These are phyloP conservation scores for Alca torda DNA, from an alignment of 2,797 vertebrate species.

Conservation along the genomic window DNA sequence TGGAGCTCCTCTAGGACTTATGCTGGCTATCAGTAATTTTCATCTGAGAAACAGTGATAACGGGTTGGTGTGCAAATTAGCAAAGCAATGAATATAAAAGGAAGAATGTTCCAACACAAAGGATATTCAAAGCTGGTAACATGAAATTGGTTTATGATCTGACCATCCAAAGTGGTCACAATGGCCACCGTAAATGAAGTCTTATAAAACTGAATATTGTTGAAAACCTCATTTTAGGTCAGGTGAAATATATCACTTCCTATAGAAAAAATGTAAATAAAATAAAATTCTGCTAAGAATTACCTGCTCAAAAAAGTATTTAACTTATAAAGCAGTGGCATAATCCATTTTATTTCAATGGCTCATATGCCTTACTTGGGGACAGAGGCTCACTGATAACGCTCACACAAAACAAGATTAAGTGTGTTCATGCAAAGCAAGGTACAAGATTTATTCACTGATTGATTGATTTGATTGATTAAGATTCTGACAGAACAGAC, in stretches of 20 bases:
- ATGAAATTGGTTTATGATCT: not conserved
- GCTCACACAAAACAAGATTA: conserved; percentile 22
- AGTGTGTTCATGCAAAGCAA: conserved; percentile 23
- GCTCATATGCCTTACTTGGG: not conserved
- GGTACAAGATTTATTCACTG: conserved; percentile 24
- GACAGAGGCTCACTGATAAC: not conserved
- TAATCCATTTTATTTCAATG: not conserved
- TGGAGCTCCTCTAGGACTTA: not conserved
- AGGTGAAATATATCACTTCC: not conserved
- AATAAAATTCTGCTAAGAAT: not conserved
- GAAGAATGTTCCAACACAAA: not conserved
- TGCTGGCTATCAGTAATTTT: not conserved
- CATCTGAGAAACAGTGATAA: not conserved
- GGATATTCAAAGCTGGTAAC: not conserved
- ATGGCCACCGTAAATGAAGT: not conserved
- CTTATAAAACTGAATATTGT: not conserved
- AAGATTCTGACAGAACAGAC: conserved; percentile 22
- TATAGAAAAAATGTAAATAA: not conserved
- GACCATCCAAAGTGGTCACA: not conserved
- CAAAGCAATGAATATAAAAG: not conserved
- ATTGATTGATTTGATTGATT: conserved; percentile 55
- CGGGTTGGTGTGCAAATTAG: not conserved
- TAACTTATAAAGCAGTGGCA: not conserved
- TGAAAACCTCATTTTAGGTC: not conserved
- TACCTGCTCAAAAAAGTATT: not conserved